These are phyloP conservation scores for Drosophila orosa DNA, from an alignment of 1,140 invertebrate species.

Conservation along the genomic window DNA sequence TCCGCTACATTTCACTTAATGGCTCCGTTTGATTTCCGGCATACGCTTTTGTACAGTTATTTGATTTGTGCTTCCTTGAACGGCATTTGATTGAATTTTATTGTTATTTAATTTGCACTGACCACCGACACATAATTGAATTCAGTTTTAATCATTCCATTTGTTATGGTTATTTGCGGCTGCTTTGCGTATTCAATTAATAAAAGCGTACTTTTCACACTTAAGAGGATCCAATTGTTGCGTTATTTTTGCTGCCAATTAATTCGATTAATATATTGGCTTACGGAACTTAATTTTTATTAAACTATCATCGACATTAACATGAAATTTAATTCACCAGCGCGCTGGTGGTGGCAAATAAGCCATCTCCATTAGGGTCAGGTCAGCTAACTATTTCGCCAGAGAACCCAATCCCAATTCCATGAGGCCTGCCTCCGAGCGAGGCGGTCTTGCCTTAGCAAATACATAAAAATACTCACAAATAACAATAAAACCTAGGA, in stretches of 20 bases:
- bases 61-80: conserved; percentile 47
- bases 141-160: conserved; percentile 1
- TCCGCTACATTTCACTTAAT: conserved; percentile 58
- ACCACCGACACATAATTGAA: neutral
- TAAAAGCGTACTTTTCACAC: conserved; percentile 11
- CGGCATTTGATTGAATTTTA: conserved; percentile 55
- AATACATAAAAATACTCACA: conserved; percentile 77
- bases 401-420: conserved; percentile 11
- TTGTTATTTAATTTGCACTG: conserved; percentile 19
- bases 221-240: conserved; percentile 12
- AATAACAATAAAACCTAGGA: conserved; percentile 80
- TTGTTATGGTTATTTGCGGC: conserved; percentile 3
- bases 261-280: conserved; percentile 27
- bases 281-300: conserved; percentile 13
- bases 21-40: conserved; percentile 31
- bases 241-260: conserved; percentile 19
- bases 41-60: conserved; percentile 19
- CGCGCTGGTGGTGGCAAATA: neutral
- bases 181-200: conserved; percentile 16
- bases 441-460: conserved; percentile 11
- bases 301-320: conserved; percentile 19
- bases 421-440: neutral
- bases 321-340: conserved; percentile 29
- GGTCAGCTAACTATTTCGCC: neutral
- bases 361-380: conserved; percentile 21